A percentile compares a stretch with the other conserved stretches of the same genome.
phyloP scores from a whole-genome alignment of 2,888 invertebrate species.

The Euclidia mi region DNA sequence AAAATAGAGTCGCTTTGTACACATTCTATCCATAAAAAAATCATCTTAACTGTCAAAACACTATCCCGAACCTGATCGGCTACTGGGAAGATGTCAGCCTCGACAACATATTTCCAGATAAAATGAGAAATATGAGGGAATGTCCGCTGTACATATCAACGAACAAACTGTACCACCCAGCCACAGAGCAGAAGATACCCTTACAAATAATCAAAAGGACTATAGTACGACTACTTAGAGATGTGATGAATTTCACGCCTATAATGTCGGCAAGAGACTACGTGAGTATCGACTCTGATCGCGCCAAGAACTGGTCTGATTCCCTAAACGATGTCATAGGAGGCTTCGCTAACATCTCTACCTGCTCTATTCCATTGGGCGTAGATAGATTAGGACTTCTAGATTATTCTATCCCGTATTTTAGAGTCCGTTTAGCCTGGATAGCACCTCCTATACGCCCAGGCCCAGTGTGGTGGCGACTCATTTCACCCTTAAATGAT shows the following conservation, averaged over 20 bases:
- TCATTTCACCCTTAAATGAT: slow-evolving; percentile 75
- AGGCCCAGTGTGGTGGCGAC: slow-evolving; percentile 73
- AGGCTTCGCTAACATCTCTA: slow-evolving; percentile 75
- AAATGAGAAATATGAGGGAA: slow-evolving; percentile 74
- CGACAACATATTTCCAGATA: slow-evolving; percentile 67
- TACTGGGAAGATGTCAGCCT: slow-evolving; percentile 53
- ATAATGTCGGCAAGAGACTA: slow-evolving; percentile 72
- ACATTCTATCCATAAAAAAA: slow-evolving; percentile 76
- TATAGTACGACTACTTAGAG: slow-evolving; percentile 67
- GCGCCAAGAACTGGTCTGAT: slow-evolving; percentile 76
- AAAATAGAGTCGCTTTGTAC: slow-evolving; percentile 60
- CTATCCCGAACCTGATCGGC: slow-evolving; percentile 64
- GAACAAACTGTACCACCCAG: slow-evolving; percentile 71
- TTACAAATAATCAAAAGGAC: slow-evolving; percentile 73
- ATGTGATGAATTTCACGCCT: slow-evolving; percentile 76
- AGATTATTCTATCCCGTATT: slow-evolving; percentile 76
- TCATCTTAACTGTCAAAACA: slow-evolving; percentile 70
- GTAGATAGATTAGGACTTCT: slow-evolving; percentile 69
- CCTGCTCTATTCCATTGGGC: slow-evolving; percentile 73
- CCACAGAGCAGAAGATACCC: slow-evolving; percentile 69
- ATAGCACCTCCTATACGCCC: slow-evolving; percentile 72
- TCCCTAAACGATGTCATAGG: slow-evolving; percentile 75
- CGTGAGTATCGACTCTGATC: slow-evolving; percentile 74
- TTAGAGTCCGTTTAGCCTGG: slow-evolving; percentile 75
- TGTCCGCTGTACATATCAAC: slow-evolving; percentile 80